Evolutionary conservation across 2,888 invertebrate species (phyloP), one percentile per base, ranked within the genome.

Genomic region (Lymantria monacha): DNA sequence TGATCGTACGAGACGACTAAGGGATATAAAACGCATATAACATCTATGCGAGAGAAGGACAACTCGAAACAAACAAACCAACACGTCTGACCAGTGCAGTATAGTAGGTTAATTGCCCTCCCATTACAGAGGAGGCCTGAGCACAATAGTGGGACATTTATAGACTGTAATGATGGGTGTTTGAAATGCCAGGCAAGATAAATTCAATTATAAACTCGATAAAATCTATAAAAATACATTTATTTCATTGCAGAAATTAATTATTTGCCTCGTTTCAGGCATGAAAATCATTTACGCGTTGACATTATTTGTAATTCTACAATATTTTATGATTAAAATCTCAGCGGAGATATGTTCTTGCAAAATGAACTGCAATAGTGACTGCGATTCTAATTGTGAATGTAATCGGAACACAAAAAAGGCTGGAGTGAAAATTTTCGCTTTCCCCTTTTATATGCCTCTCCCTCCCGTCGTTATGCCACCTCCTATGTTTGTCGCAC

Each of bases 381-480:
- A 15, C 9, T 22, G 30, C n/a, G 42, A 9, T n/a, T 44, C 13
- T 7, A 22, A 7, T 8, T 49, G 43, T 8, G 12, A 37, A 12
- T 14, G 31, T 10, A 12, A 7, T 8, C 9, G 30, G 11, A 31
- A 12, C 1, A 14, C 9, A 33, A 42, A 12, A 10, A 43, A 41
- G 1, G 11, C 0, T 5, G 7, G 0, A 9, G 38, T 9, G 33
- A 66, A 48, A 46, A 31, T 65, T 13, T 50, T 56, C 9, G 14
- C 56, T 3, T 63, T 59, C n/a, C 73, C 73, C 0, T 30, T 70
- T 2, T 67, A 30, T 65, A 9, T 41, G 15, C 38, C 15, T 14
- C 15, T 14, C 7, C 57, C 38, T 0, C 38, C 51, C 8, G 7
- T 44, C 1, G 9, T 33, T 1, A 11, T 40, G 30, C 46, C 40